These are phyloP conservation scores for Agrochola macilenta DNA, from an alignment of 2,888 invertebrate genomes.

Conservation along the genomic window DNA sequence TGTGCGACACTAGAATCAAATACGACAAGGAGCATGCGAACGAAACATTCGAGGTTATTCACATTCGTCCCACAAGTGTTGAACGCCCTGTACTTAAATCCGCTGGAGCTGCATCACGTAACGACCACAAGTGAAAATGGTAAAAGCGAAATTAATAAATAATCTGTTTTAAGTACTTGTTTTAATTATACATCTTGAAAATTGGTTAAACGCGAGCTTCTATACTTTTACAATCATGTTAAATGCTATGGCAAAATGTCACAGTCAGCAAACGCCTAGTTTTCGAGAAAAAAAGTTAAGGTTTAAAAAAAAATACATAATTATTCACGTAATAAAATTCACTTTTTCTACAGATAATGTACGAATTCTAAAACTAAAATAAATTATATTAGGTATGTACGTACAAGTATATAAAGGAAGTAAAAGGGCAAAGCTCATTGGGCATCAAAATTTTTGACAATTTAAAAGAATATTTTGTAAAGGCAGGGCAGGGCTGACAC, in stretches of 20 bases:
- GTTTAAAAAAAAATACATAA: no score
- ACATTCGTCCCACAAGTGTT: neutral
- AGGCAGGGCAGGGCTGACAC: neutral
- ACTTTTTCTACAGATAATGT: no score
- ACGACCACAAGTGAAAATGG: neutral
- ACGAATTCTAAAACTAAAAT: no score
- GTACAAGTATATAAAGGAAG: no score
- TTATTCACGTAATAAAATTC: no score
- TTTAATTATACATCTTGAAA: constrained; percentile 3
- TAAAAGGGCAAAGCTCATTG: no score
- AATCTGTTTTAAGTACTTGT: neutral
- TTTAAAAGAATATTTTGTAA: neutral
- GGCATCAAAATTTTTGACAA: no score
- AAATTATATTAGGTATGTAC: no score
- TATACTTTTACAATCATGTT: neutral
- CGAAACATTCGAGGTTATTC: constrained; percentile 61
- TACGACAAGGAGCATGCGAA: constrained; percentile 60
- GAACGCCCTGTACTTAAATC: neutral
- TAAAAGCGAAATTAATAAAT: constrained; percentile 3
- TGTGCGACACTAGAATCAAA: constrained; percentile 69
- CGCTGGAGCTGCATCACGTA: neutral
- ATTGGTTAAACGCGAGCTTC: neutral
- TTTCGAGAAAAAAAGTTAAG: no score
- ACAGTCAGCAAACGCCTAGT: no score
- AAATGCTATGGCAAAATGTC: no score